These are phyloP conservation scores for Epirrita christyi DNA, from an alignment of 2,888 invertebrate genomes.

Conservation along the genomic window DNA sequence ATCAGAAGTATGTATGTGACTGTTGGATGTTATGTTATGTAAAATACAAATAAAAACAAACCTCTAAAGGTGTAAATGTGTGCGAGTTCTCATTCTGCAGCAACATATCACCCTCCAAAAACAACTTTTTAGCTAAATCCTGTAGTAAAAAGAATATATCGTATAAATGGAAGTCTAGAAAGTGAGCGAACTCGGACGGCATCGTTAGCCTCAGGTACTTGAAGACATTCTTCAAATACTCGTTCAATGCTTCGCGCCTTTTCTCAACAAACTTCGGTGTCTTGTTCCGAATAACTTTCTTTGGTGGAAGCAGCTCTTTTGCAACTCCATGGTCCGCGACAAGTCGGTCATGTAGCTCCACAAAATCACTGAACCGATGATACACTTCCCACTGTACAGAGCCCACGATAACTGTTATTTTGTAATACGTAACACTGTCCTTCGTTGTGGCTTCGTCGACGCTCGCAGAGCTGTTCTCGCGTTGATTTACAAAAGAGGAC, in stretches of 20 bases:
- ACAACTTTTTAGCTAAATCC: constrained; percentile 91
- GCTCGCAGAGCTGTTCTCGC: constrained; percentile 87
- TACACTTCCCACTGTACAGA: constrained; percentile 92
- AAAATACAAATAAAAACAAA: constrained; percentile 51
- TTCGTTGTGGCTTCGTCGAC: constrained; percentile 87
- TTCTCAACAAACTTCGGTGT: constrained; percentile 94
- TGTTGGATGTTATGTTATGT: too few species aligned
- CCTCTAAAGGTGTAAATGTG: constrained; percentile 92
- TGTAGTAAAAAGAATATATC: constrained; percentile 95
- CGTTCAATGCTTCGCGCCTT: constrained; percentile 91
- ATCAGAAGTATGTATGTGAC: too few species aligned
- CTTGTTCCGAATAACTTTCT: constrained; percentile 96
- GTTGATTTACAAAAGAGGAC: constrained; percentile 90
- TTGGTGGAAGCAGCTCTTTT: constrained; percentile 95
- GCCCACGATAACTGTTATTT: constrained; percentile 88
- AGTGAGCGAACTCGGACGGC: constrained; percentile 92
- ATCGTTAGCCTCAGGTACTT: constrained; percentile 90
- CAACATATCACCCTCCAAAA: constrained; percentile 89
- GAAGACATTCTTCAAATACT: constrained; percentile 91
- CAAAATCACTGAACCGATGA: constrained; percentile 96
- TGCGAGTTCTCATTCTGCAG: constrained; percentile 86
- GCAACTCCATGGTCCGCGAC: constrained; percentile 92
- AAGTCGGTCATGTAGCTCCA: constrained; percentile 93
- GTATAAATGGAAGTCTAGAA: constrained; percentile 95
- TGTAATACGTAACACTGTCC: constrained; percentile 89